Evolutionary conservation across 2,888 invertebrate genomes (phyloP), one percentile per base, ranked within the genome.

Genomic region (Apodemia hepburni): DNA sequence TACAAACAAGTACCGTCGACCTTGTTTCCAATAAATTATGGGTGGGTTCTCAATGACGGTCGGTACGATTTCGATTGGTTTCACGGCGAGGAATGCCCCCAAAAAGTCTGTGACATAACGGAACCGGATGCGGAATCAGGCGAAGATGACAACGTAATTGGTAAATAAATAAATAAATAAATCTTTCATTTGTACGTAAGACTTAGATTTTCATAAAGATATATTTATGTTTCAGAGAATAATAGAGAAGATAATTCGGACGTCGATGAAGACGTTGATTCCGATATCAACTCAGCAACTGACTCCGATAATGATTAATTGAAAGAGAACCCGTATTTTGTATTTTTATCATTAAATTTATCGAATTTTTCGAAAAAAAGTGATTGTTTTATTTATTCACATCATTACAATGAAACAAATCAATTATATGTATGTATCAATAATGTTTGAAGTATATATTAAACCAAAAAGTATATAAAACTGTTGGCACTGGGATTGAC

Each of bases 61-160:
- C 59, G 62, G 68, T 69, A 67, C 65, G 64, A 68, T 63, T 68
- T 71, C 65, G 66, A 68, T 59, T 71, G 71, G 69, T 71, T 69
- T 49, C 66, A 69, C 66, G 70, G 69, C 65, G 70, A 70, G 67
- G 67, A 71, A 70, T 69, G 67, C 64, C 69, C 67, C 65, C 61
- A 64, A 66, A 69, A 67, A 64, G 67, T 68, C 62, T 54, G 61
- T 68, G 65, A 69, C 64, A 66, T 68, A 66, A 66, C 64, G 61
- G 68, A 61, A 68, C 61, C 64, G 63, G 67, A 64, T 67, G 66
- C 54, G 64, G 66, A 68, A 68, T 66, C 66, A 64, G 64, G 65
- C 65, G 66, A 68, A 49, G 49, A 49, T 18, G 49, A 18, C 9
- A 18, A 49, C 49, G 49, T 49, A 7, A 49, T 49, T 18, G 49